A percentile compares a stretch with the other conserved stretches of the same genome.
Conservation (phyloP, 2,113 vertebrate genomes). For the Antigone vipio region DNA sequence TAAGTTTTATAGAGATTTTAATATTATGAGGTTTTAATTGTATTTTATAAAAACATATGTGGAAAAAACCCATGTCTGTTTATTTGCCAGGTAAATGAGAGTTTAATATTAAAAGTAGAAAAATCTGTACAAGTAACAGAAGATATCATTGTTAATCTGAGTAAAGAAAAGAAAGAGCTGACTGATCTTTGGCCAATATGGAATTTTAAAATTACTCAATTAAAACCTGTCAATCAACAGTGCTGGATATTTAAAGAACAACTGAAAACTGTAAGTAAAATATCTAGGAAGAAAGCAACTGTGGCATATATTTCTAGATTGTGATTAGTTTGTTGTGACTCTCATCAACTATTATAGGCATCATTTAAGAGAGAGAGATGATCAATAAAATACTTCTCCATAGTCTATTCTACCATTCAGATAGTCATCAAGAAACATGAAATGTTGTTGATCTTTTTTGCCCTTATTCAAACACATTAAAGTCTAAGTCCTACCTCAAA, state of each 20-base stretch:
- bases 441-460: background rate
- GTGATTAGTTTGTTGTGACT: background rate
- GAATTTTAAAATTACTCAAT: conserved; percentile 73
- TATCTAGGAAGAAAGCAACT: background rate
- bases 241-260: conserved; percentile 81
- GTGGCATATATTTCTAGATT: background rate
- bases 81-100: conserved; percentile 74
- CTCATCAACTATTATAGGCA: background rate
- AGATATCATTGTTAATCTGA: conserved; percentile 69
- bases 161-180: conserved; percentile 74
- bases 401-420: background rate
- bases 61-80: background rate
- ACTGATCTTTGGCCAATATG: conserved; percentile 72
- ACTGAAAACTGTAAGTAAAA: conserved; percentile 75
- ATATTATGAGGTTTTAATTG: background rate
- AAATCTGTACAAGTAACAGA: conserved; percentile 64
- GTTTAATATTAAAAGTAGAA: conserved; percentile 70
- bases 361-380: background rate
- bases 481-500: background rate
- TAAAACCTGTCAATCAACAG: conserved; percentile 75
- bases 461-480: background rate
- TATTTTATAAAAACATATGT: background rate
- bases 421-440: background rate
- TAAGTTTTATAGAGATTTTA: background rate
- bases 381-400: background rate